phyloP scores from a whole-genome alignment of 1,140 invertebrate species.

The Hormaphis cornu region DNA sequence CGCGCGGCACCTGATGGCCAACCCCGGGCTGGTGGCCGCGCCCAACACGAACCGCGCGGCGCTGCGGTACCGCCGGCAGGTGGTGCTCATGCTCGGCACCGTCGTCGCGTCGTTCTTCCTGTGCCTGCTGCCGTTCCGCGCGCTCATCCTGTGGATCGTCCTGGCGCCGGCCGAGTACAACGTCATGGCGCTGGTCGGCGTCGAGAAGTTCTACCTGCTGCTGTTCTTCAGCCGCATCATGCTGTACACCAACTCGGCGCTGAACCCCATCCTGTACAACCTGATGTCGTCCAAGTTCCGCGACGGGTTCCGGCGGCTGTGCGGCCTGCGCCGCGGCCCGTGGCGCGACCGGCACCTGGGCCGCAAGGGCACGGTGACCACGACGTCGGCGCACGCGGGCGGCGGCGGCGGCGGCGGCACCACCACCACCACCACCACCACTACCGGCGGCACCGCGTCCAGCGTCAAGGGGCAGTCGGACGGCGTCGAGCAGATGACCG shows the following conservation, averaged over 20 bases:
- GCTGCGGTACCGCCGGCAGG: conserved; percentile 44
- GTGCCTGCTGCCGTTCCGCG: conserved; percentile 72
- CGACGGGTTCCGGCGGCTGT: conserved; percentile 59
- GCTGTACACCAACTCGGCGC: conserved; percentile 72
- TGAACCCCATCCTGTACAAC: conserved; percentile 75
- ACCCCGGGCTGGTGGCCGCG: conserved; percentile 51
- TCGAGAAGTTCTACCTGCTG: conserved; percentile 66
- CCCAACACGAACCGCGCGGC: conserved; percentile 41
- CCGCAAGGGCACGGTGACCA: conserved; percentile 33
- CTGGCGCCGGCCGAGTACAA: conserved; percentile 49
- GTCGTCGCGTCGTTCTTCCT: conserved; percentile 79
- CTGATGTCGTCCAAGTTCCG: conserved; percentile 79
- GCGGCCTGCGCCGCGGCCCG: conserved; percentile 41
- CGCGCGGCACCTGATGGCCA: conserved; percentile 59
- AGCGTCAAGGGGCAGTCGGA: neutral
- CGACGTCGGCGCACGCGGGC: conserved; percentile 25
- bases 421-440: neutral
- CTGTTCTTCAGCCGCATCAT: conserved; percentile 75
- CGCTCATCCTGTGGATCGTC: conserved; percentile 72
- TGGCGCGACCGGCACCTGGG: conserved; percentile 21
- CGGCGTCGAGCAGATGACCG: neutral
- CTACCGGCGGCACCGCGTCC: neutral
- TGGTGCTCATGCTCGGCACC: conserved; percentile 69
- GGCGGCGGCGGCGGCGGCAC: neutral
- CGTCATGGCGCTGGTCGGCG: conserved; percentile 50